A percentile compares a stretch with the other conserved stretches of the same genome.
Evolutionary conservation across 1,140 invertebrate species (phyloP).

Genomic region (Xylocopa sonorina): DNA sequence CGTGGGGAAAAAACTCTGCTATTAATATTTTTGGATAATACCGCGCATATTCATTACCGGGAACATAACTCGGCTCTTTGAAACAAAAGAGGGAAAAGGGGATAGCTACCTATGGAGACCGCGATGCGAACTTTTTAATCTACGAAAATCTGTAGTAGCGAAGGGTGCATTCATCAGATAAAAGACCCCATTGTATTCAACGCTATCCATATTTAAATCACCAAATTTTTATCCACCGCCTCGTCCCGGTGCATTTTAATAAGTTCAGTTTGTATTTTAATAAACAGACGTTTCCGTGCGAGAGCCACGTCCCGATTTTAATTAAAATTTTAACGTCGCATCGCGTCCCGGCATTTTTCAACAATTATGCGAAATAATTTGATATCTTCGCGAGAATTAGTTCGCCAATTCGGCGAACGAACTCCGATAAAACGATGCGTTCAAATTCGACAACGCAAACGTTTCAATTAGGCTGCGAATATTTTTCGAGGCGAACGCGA

Average conservation of each 20-base stretch:
- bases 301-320: not conserved
- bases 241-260: not conserved
- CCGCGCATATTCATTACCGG: constrained; percentile 5
- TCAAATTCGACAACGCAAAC: no score
- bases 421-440: no score
- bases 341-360: no score
- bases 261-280: constrained; percentile 12
- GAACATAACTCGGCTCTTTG: not conserved
- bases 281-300: not conserved
- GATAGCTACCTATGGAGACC: not conserved
- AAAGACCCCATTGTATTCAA: constrained; percentile 25
- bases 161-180: constrained; percentile 22
- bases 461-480: no score
- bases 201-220: constrained; percentile 6
- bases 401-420: no score
- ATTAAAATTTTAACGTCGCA: not conserved
- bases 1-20: not conserved
- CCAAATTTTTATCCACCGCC: constrained; percentile 9
- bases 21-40: not conserved
- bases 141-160: constrained; percentile 1
- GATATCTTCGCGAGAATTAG: no score
- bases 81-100: not conserved
- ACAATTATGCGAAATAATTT: no score
- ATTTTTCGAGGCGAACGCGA: no score
- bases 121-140: constrained; percentile 25